These are phyloP conservation scores for Drosophila jambulina DNA, from an alignment of 1,140 invertebrate genomes.

Conservation along the genomic window DNA sequence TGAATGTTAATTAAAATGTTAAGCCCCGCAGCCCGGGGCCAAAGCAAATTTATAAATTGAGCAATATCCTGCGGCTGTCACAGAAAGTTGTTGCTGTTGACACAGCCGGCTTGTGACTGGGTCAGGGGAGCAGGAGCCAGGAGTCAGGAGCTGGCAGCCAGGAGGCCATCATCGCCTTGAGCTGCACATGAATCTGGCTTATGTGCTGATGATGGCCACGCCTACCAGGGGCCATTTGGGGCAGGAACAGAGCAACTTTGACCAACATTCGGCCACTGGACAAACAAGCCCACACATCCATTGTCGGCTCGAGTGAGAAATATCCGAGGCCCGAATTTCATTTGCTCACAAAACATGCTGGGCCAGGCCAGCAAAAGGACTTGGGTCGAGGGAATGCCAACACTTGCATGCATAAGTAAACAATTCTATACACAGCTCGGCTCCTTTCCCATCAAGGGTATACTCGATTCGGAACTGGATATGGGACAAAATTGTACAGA, in stretches of 20 bases:
- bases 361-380: slow-evolving; percentile 17
- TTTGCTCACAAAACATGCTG: slow-evolving; percentile 48
- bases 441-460: slow-evolving; percentile 2
- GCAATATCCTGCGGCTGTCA: slow-evolving; percentile 51
- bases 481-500: slow-evolving; percentile 1
- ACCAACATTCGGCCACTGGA: slow-evolving; percentile 27
- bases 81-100: slow-evolving; percentile 50
- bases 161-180: slow-evolving; percentile 18
- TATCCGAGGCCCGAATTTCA: slow-evolving; percentile 31
- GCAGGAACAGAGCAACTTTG: slow-evolving; percentile 22
- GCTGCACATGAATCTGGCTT: slow-evolving; percentile 39
- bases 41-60: slow-evolving; percentile 52
- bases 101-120: slow-evolving; percentile 12
- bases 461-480: slow-evolving; percentile 4
- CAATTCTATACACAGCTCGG: too few relatives aligned
- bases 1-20: slow-evolving; percentile 65
- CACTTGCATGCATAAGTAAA: slow-evolving; percentile 51
- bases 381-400: slow-evolving; percentile 31
- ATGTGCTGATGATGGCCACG: slow-evolving; percentile 30
- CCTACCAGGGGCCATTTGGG: slow-evolving; percentile 32
- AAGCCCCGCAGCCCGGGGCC: slow-evolving; percentile 31
- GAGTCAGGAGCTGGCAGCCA: not conserved
- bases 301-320: slow-evolving; percentile 45
- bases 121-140: not conserved
- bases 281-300: slow-evolving; percentile 29